Percentiles rank a stretch among this genome's conserved stretches.
phyloP scores from a whole-genome alignment of 1,140 invertebrate genomes.

The Drosophila parvula region DNA sequence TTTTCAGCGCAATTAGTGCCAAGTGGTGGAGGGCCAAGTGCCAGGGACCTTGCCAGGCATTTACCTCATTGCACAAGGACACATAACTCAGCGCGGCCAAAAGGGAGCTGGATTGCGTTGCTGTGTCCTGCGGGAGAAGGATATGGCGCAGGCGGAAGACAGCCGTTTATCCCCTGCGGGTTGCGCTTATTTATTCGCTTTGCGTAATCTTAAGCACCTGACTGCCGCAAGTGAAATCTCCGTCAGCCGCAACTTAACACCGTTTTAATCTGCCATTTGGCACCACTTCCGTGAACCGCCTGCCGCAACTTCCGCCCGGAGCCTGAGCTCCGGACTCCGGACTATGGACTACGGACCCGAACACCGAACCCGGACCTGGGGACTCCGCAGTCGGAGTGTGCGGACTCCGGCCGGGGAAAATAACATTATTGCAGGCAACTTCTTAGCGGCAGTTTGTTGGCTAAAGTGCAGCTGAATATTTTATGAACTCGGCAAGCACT shows the following conservation, averaged over 20 bases:
- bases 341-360: not conserved
- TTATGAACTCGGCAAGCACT: constrained; percentile 77
- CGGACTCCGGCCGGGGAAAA: constrained; percentile 58
- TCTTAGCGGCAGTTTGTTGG: constrained; percentile 75
- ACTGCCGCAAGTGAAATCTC: constrained; percentile 53
- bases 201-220: constrained; percentile 60
- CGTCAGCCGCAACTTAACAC: constrained; percentile 70
- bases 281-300: constrained; percentile 65
- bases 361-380: constrained; percentile 9
- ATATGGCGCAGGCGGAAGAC: constrained; percentile 18
- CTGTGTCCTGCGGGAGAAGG: constrained; percentile 22
- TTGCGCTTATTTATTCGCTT: constrained; percentile 61
- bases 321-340: constrained; percentile 23
- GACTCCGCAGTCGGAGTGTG: constrained; percentile 5
- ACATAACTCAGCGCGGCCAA: constrained; percentile 36
- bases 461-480: constrained; percentile 79
- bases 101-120: constrained; percentile 11
- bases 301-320: constrained; percentile 49
- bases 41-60: constrained; percentile 27
- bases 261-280: constrained; percentile 80
- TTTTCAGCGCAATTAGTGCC: constrained; percentile 57
- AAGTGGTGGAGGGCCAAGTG: constrained; percentile 30
- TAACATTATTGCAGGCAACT: constrained; percentile 77
- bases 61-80: constrained; percentile 55
- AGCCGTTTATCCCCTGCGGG: constrained; percentile 46